Evolutionary conservation across 2,888 invertebrate genomes (phyloP), one percentile per base, ranked within the genome.

Genomic region (Ellobium chinense): DNA sequence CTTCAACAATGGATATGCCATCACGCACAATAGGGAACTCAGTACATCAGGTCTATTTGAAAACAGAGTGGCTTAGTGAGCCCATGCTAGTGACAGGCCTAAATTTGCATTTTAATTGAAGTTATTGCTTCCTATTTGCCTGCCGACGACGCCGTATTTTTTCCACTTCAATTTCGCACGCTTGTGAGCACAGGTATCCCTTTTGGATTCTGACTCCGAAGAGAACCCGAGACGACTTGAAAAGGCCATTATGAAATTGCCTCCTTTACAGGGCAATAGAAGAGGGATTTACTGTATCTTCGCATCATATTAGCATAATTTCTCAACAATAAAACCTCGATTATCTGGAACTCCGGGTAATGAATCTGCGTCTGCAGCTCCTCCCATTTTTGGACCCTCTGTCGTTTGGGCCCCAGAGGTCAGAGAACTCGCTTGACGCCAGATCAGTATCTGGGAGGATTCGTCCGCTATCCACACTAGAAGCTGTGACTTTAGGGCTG

Each of bases 91-190:
- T 66, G 66, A 66, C 66, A 69, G 69, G 24, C 27, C 46, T 46
- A 27, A 34, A 72, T 72, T 72, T 34, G 72, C 72, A 72, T 72
- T 72, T 72, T 56, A 72, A 72, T 72, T 58, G 72, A 72, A 72
- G 56, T 34, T 58, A 31, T 34, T 72, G 58, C 58, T 58, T 46
- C 58, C 72, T 72, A 36, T 58, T 72, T 56, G 34, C 72, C 70
- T 54, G 36, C n/a, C 58, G 36, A 70, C 46, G 29, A 29, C 14
- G 54, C n/a, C 54, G 2, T 54, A 24, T 36, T 54, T 70, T 46
- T 39, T 21, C 31, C 39, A 12, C 69, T 37, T 46, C 54, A 27
- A 34, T 37, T 70, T 54, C n/a, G 72, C 72, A 58, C 34, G 58
- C 72, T 29, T 31, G 68, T 68, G 68, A 68, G 36, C 39, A 39